Conservation (phyloP, 2,113 vertebrate genomes). For the Pterocles burchelli region DNA sequence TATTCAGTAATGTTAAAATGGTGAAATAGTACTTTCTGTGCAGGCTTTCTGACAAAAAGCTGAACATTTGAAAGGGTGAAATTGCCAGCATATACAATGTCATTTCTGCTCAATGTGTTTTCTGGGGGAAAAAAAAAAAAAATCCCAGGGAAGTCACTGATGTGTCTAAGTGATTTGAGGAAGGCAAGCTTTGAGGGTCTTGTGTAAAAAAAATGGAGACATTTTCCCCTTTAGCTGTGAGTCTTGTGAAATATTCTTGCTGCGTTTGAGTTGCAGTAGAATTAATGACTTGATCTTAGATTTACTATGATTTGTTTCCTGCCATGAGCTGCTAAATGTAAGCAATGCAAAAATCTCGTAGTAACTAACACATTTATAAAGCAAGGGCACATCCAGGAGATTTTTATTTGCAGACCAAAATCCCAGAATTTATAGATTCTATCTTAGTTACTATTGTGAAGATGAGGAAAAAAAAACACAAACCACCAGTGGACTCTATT, state of each 20-base stretch:
- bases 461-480: neutral
- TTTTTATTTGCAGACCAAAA: constrained; percentile 29
- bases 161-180: neutral
- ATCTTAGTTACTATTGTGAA: constrained; percentile 5
- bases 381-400: neutral
- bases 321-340: neutral
- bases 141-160: neutral
- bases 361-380: neutral
- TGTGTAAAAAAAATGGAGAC: neutral
- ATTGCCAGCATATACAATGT: neutral
- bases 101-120: neutral
- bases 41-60: neutral
- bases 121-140: neutral
- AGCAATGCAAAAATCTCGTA: neutral
- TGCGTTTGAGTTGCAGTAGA: neutral
- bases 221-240: neutral
- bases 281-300: neutral
- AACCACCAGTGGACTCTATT: neutral
- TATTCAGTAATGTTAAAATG: neutral
- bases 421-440: constrained; percentile 24
- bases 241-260: neutral
- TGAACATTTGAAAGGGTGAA: neutral
- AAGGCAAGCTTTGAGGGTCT: neutral
- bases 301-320: neutral
- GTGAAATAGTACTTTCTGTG: neutral